Percentiles rank a stretch among this genome's conserved stretches.
Evolutionary conservation across 2,888 invertebrate genomes (phyloP).

Genomic region (Argynnis bischoffii): DNA sequence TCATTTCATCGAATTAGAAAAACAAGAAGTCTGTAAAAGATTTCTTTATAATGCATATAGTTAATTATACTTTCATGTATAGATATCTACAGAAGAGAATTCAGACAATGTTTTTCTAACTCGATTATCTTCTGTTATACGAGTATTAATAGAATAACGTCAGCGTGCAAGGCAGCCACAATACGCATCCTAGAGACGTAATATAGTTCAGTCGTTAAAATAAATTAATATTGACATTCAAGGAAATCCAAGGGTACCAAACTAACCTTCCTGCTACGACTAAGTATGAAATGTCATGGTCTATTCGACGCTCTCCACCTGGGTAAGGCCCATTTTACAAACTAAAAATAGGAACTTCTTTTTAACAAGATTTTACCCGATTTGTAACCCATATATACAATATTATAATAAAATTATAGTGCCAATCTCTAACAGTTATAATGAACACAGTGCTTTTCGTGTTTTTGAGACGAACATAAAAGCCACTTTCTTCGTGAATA

Average conservation of each 20-base stretch:
- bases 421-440: not conserved
- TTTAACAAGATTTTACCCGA: constrained; percentile 8
- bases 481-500: constrained; percentile 29
- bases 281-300: constrained; percentile 68
- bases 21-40: too few species aligned
- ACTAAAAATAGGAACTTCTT: constrained; percentile 64
- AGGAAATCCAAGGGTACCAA: constrained; percentile 43
- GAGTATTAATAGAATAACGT: not conserved
- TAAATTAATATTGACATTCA: constrained; percentile 4
- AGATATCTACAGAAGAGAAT: too few species aligned
- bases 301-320: constrained; percentile 80
- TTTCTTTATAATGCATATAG: too few species aligned
- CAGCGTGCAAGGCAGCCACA: constrained; percentile 34
- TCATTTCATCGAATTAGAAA: constrained; percentile 12
- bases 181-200: constrained; percentile 29
- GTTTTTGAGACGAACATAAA: constrained; percentile 19
- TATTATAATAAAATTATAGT: constrained; percentile 1
- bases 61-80: too few species aligned
- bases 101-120: not conserved
- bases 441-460: constrained; percentile 34
- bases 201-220: constrained; percentile 2
- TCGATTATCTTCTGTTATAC: not conserved
- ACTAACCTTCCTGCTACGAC: constrained; percentile 68
- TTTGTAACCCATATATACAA: not conserved
- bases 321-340: constrained; percentile 78